These are phyloP conservation scores for Puffinus mauretanicus DNA, from an alignment of 2,113 vertebrate species.

Conservation along the genomic window DNA sequence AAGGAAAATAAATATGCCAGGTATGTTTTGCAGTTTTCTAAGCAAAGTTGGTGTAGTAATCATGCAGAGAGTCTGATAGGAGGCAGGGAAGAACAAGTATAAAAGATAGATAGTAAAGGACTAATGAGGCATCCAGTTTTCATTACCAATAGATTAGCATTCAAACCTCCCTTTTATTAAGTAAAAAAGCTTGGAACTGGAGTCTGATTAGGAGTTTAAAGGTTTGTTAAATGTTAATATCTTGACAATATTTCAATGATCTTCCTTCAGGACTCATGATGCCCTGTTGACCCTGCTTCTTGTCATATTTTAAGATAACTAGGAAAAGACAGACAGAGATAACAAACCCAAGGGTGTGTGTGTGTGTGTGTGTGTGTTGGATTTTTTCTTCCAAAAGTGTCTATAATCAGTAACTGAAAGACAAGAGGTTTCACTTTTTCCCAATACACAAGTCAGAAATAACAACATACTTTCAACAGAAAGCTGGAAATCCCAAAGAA, in stretches of 20 bases:
- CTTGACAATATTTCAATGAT: not conserved
- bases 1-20: not conserved
- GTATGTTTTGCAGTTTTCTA: not conserved
- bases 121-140: not conserved
- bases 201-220: slow-evolving; percentile 22
- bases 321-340: not conserved
- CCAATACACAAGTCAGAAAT: not conserved
- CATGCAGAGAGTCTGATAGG: not conserved
- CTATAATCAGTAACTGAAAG: not conserved
- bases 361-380: rapidly evolving
- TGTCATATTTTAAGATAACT: not conserved
- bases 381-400: not conserved
- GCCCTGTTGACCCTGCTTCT: not conserved
- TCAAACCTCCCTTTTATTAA: slow-evolving; percentile 14
- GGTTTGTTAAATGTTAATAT: not conserved
- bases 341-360: rapidly evolving
- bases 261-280: not conserved
- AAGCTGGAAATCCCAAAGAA: not conserved
- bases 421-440: not conserved
- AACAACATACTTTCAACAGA: not conserved
- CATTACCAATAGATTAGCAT: not conserved
- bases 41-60: not conserved
- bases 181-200: not conserved
- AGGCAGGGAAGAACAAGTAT: not conserved
- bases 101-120: not conserved